These are phyloP conservation scores for Oscheius sp. DNA, from an alignment of 2,888 invertebrate genomes.

Conservation along the genomic window DNA sequence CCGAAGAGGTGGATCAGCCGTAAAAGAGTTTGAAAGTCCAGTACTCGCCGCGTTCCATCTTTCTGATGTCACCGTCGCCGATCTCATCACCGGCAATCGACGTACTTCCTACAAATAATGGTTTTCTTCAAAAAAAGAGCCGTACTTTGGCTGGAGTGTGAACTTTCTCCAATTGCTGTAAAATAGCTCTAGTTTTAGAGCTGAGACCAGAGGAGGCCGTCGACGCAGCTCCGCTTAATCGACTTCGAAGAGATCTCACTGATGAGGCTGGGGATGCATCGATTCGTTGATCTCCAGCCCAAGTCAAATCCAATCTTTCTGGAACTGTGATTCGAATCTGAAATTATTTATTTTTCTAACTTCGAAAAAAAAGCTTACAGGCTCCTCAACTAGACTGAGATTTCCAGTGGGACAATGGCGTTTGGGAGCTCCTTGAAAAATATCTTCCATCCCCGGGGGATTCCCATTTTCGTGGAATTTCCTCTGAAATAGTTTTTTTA, in stretches of 20 bases:
- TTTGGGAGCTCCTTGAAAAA: conserved; percentile 8
- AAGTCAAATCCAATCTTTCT: conserved; percentile 25
- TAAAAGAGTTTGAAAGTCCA: not conserved
- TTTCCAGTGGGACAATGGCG: conserved; percentile 18
- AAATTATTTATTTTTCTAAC: not conserved
- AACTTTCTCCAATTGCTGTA: conserved; percentile 23
- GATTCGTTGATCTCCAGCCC: conserved; percentile 6
- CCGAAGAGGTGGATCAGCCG: conserved; percentile 18
- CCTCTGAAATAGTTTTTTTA: conserved; percentile 17
- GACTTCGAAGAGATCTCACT: conserved; percentile 16
- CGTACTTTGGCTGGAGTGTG: conserved; percentile 28
- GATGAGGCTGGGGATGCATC: conserved; percentile 25
- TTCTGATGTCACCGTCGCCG: conserved; percentile 2
- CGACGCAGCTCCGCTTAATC: conserved; percentile 21
- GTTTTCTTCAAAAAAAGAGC: not conserved
- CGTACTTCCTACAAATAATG: conserved; percentile 20
- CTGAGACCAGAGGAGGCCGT: conserved; percentile 28
- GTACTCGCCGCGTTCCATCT: conserved; percentile 20
- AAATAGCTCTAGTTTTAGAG: conserved; percentile 30
- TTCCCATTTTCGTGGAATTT: conserved; percentile 1
- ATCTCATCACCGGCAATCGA: conserved; percentile 8
- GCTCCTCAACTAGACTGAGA: conserved; percentile 30
- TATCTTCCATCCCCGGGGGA: conserved; percentile 10
- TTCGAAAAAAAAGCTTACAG: conserved; percentile 9
- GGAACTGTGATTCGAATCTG: conserved; percentile 17